phyloP scores from a whole-genome alignment of 2,888 invertebrate genomes.

The Ophioninae sp. region DNA sequence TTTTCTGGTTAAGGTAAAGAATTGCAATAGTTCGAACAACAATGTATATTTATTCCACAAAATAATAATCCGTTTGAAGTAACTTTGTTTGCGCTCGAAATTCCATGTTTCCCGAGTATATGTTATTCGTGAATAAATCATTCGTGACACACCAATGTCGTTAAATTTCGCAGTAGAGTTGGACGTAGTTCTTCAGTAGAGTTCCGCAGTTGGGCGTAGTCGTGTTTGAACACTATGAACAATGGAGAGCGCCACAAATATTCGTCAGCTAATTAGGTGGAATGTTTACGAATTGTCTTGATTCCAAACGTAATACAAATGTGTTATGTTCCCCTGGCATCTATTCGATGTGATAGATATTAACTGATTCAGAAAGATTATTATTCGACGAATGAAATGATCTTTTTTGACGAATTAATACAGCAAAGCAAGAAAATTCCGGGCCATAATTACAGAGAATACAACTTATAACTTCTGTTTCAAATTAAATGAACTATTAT shows the following conservation, averaged over 20 bases:
- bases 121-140: neutral
- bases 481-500: neutral
- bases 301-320: neutral
- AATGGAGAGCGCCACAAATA: neutral
- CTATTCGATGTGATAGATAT: neutral
- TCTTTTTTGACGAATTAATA: neutral
- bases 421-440: neutral
- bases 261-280: neutral
- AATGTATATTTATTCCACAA: conserved; percentile 1
- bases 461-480: neutral
- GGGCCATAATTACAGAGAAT: neutral
- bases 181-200: neutral
- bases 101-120: neutral
- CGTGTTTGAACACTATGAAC: neutral
- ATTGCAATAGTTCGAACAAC: neutral
- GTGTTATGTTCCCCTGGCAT: neutral
- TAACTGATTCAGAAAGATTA: neutral
- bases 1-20: neutral
- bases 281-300: neutral
- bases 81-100: neutral
- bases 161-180: neutral
- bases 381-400: neutral
- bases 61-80: neutral
- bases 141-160: neutral
- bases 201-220: neutral